These are phyloP conservation scores for Trissoscelio sp. DNA, from an alignment of 2,888 invertebrate species.

Conservation along the genomic window DNA sequence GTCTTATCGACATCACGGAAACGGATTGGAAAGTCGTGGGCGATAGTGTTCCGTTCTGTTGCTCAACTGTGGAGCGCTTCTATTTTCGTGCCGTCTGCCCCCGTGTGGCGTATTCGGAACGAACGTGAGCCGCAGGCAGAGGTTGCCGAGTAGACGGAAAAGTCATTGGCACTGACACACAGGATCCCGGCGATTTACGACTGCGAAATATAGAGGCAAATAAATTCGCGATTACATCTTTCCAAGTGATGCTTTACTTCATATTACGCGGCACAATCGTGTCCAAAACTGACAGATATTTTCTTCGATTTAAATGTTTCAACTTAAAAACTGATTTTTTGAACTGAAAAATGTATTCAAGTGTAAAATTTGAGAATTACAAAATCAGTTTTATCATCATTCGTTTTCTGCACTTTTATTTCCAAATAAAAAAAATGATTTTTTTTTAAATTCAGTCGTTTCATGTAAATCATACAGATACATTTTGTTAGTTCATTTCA, in stretches of 20 bases:
- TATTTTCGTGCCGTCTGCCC: slow-evolving; percentile 64
- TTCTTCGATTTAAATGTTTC: not conserved
- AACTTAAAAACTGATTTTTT: too few species aligned
- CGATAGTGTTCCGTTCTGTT: slow-evolving; percentile 64
- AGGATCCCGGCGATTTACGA: slow-evolving; percentile 60
- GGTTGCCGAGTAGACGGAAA: slow-evolving; percentile 63
- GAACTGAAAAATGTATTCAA: too few species aligned
- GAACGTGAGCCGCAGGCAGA: slow-evolving; percentile 67
- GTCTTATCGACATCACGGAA: slow-evolving; percentile 67
- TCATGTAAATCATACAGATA: too few species aligned
- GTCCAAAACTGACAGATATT: not conserved
- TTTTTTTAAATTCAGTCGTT: too few species aligned
- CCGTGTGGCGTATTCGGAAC: slow-evolving; percentile 65
- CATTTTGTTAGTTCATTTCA: too few species aligned
- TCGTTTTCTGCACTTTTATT: too few species aligned
- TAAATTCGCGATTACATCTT: slow-evolving; percentile 58
- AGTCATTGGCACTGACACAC: slow-evolving; percentile 66
- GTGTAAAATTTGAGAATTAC: too few species aligned
- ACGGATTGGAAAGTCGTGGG: slow-evolving; percentile 62
- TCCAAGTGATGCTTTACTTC: slow-evolving; percentile 24
- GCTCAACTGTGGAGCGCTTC: slow-evolving; percentile 57
- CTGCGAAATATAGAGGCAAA: slow-evolving; percentile 58
- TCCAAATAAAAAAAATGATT: too few species aligned
- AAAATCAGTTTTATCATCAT: too few species aligned
- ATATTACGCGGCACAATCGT: slow-evolving; percentile 8